These are phyloP conservation scores for Etheostoma nigrum DNA, from an alignment of 2,797 vertebrate species.

Conservation along the genomic window DNA sequence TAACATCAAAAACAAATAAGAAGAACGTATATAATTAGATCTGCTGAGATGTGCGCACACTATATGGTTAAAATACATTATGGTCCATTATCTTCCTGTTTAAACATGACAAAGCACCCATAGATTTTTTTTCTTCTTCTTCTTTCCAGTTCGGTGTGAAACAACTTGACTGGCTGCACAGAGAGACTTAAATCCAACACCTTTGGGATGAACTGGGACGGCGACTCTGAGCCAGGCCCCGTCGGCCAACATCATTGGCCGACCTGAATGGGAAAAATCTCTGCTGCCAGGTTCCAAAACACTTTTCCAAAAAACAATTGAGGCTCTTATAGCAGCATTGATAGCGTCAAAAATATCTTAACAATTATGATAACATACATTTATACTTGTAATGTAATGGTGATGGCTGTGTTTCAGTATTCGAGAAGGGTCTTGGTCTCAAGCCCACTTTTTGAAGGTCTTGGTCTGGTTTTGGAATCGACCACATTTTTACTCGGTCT, in stretches of 20 bases:
- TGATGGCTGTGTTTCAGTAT: too few relatives aligned
- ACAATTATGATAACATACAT: not conserved
- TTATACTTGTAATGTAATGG: not conserved
- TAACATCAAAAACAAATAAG: not conserved
- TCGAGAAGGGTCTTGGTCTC: too few relatives aligned
- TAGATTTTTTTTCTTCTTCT: not conserved
- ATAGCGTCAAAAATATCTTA: not conserved
- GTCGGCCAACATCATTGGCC: not conserved
- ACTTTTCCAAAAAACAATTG: not conserved
- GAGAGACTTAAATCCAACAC: slow-evolving; percentile 1
- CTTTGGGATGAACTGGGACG: not conserved
- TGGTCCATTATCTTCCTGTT: not conserved
- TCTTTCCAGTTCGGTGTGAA: not conserved
- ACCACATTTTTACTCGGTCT: too few relatives aligned
- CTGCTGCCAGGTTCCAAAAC: not conserved
- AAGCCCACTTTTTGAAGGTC: too few relatives aligned
- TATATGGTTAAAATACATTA: not conserved
- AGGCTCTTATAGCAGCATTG: not conserved
- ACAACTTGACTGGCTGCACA: not conserved
- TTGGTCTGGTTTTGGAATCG: too few relatives aligned
- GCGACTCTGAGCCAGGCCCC: not conserved
- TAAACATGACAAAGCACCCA: not conserved
- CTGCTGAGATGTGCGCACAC: not conserved
- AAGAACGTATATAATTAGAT: not conserved
- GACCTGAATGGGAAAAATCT: not conserved